These are phyloP conservation scores for Danaus melanippus DNA, from an alignment of 1,140 invertebrate species.

Conservation along the genomic window DNA sequence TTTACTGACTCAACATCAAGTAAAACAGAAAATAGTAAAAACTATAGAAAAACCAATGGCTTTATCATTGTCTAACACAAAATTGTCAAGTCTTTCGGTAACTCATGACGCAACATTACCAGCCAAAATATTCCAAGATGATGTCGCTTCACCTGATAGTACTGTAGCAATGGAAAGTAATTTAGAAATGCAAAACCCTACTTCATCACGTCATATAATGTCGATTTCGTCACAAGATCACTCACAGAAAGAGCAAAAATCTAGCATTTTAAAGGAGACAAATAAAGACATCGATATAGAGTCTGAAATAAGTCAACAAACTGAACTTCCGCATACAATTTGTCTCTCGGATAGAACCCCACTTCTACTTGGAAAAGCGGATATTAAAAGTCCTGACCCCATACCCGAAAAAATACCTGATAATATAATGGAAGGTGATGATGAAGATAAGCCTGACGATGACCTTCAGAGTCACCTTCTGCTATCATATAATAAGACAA, in stretches of 20 bases:
- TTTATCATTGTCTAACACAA: conserved; percentile 65
- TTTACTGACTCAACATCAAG: conserved; percentile 63
- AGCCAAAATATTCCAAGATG: conserved; percentile 76
- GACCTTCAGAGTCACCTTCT: conserved; percentile 36
- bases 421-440: conserved; percentile 71
- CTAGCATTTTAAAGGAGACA: conserved; percentile 35
- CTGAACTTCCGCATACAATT: conserved; percentile 59
- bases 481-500: conserved; percentile 44
- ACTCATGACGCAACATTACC: conserved; percentile 73
- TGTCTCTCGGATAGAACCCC: conserved; percentile 57
- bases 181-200: conserved; percentile 38
- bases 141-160: conserved; percentile 73
- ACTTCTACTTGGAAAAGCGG: conserved; percentile 54
- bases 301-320: conserved; percentile 66
- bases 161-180: conserved; percentile 67
- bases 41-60: conserved; percentile 72
- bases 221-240: conserved; percentile 32
- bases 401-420: conserved; percentile 70
- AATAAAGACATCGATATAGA: conserved; percentile 67
- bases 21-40: conserved; percentile 70
- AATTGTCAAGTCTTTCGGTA: conserved; percentile 71
- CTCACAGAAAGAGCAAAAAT: conserved; percentile 36
- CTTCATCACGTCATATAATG: conserved; percentile 37
- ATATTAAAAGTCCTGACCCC: conserved; percentile 68
- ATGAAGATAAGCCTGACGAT: conserved; percentile 62